phyloP scores from a whole-genome alignment of 1,140 invertebrate genomes.

The Homalodisca vitripennis region DNA sequence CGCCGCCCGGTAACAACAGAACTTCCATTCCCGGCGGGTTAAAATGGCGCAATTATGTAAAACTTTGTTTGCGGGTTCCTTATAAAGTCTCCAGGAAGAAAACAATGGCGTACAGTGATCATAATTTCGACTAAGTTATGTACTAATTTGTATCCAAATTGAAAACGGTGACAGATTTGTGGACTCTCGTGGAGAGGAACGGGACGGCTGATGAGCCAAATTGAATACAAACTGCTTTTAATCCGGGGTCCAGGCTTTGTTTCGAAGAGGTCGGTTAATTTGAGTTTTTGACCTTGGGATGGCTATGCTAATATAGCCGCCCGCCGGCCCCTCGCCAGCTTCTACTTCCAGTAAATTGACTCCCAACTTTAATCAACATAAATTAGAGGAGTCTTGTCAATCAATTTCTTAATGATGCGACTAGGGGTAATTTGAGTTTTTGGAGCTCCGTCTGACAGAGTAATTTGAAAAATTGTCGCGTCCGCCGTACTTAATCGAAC shows the following conservation, averaged over 20 bases:
- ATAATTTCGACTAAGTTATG: slow-evolving; percentile 21
- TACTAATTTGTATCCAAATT: slow-evolving; percentile 27
- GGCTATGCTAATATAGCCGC: slow-evolving; percentile 15
- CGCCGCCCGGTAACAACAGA: not conserved
- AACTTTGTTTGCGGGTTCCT: not conserved
- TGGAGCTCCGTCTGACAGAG: not conserved
- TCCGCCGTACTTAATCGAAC: too few species aligned
- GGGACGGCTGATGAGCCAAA: slow-evolving; percentile 10
- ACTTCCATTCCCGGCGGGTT: not conserved
- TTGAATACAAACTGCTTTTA: slow-evolving; percentile 19
- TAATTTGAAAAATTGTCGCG: not conserved
- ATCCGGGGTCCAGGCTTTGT: slow-evolving; percentile 17
- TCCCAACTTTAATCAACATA: slow-evolving; percentile 16
- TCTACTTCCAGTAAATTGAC: slow-evolving; percentile 5
- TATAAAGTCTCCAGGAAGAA: too few species aligned
- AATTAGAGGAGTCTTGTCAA: slow-evolving; percentile 20
- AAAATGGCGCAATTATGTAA: slow-evolving; percentile 16
- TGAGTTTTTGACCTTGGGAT: not conserved
- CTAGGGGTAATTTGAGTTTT: slow-evolving; percentile 1
- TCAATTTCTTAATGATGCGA: slow-evolving; percentile 20
- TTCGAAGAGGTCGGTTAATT: not conserved
- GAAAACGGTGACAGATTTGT: slow-evolving; percentile 23
- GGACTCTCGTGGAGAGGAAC: slow-evolving; percentile 4
- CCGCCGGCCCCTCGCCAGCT: not conserved
- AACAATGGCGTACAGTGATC: slow-evolving; percentile 9